Evolutionary conservation across 2,113 vertebrate genomes (phyloP).

Genomic region (Lophochroa leadbeateri): DNA sequence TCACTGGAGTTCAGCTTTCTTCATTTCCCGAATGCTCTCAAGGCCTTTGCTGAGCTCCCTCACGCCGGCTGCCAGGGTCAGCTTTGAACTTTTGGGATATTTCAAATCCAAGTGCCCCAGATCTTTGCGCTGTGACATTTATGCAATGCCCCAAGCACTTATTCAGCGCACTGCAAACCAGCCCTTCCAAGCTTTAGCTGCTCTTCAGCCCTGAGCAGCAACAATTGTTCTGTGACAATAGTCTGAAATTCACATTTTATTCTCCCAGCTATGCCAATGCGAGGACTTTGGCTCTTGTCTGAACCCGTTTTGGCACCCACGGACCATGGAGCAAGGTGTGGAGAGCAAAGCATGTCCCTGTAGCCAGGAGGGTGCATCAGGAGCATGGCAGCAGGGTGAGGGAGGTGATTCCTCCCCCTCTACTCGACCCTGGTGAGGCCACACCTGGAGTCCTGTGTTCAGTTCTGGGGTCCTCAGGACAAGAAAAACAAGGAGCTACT

Average conservation of each 20-base stretch:
- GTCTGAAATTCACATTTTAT: background rate
- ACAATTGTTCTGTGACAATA: background rate
- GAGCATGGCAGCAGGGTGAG: background rate
- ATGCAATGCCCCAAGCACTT: background rate
- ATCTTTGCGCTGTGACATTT: background rate
- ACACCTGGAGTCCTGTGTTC: background rate
- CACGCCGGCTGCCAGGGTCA: background rate
- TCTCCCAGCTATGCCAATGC: background rate
- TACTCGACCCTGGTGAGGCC: background rate
- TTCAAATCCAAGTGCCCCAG: background rate
- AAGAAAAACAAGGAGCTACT: background rate
- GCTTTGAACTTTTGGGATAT: background rate
- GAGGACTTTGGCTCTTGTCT: background rate
- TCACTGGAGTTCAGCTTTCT: background rate
- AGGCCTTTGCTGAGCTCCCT: background rate
- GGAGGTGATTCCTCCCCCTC: background rate
- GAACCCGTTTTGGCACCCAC: fast-evolving
- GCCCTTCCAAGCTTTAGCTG: background rate
- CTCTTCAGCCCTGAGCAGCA: background rate
- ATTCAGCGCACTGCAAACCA: background rate
- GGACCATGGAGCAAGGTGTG: fast-evolving
- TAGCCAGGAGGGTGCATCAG: background rate
- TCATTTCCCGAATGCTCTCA: background rate
- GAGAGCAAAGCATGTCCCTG: background rate
- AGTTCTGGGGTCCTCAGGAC: background rate